Conservation (phyloP, 2,113 vertebrate genomes). For the Tetrao urogallus region DNA sequence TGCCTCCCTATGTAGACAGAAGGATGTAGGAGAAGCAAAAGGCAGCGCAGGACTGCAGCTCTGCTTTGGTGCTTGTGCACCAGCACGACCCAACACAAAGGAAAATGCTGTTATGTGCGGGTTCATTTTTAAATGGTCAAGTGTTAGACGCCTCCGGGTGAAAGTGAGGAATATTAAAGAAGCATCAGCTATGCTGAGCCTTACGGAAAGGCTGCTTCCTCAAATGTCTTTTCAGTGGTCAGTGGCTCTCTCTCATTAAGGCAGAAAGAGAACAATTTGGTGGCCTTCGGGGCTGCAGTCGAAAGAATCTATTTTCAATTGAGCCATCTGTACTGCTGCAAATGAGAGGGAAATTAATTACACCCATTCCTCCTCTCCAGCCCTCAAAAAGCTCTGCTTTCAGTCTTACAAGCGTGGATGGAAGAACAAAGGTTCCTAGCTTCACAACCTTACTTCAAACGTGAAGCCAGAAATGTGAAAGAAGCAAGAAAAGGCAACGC, state of each 20-base stretch:
- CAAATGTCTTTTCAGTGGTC: background rate
- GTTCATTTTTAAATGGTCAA: background rate
- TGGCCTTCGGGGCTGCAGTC: background rate
- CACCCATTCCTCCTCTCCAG: background rate
- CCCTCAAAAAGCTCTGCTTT: background rate
- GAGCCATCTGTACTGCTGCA: background rate
- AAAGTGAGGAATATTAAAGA: background rate
- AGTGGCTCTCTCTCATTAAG: background rate
- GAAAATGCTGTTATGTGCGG: background rate
- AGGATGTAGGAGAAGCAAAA: fast-evolving
- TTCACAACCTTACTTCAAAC: background rate
- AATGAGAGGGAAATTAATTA: background rate
- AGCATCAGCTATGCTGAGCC: background rate
- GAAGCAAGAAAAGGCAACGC: background rate
- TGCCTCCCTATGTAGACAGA: background rate
- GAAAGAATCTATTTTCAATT: background rate
- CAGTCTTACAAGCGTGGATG: background rate
- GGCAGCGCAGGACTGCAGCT: background rate
- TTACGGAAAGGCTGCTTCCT: background rate
- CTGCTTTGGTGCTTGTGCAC: background rate
- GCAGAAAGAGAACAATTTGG: background rate
- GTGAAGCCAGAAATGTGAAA: background rate
- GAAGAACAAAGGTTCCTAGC: background rate
- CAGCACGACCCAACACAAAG: background rate
- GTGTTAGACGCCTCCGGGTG: background rate